These are phyloP conservation scores for Laticauda laticaudata DNA, from an alignment of 2,113 vertebrate genomes.

Conservation along the genomic window DNA sequence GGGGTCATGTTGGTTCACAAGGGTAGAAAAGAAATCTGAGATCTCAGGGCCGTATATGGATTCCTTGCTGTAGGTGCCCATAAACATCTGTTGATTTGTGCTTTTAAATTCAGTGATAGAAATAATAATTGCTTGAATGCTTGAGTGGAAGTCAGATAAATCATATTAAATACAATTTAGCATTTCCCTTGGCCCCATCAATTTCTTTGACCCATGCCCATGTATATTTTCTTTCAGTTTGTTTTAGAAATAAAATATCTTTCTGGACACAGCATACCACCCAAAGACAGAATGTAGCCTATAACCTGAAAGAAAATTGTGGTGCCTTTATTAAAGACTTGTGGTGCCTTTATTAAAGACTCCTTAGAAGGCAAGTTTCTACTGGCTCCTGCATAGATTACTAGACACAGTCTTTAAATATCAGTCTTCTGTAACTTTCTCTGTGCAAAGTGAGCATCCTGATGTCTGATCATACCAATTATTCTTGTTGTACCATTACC, in stretches of 20 bases:
- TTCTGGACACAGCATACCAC: background rate
- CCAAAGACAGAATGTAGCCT: background rate
- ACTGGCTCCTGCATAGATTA: background rate
- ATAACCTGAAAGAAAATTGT: background rate
- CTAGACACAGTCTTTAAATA: background rate
- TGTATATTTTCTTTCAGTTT: background rate
- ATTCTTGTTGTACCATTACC: background rate
- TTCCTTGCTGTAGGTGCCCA: too few species aligned
- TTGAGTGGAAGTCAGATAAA: background rate
- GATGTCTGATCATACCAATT: background rate
- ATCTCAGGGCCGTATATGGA: too few species aligned
- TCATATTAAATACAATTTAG: background rate
- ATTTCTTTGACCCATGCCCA: background rate
- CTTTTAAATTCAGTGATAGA: background rate
- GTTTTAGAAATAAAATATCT: background rate
- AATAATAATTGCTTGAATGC: background rate
- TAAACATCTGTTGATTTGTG: background rate
- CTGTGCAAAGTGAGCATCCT: background rate
- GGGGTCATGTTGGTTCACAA: background rate
- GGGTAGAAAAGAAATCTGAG: background rate
- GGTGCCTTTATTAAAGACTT: background rate
- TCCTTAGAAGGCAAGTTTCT: background rate
- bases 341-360: background rate
- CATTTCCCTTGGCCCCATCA: background rate
- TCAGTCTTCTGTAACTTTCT: background rate